Evolutionary conservation across 1,140 invertebrate species (phyloP).

Genomic region (Drosophila tristis): DNA sequence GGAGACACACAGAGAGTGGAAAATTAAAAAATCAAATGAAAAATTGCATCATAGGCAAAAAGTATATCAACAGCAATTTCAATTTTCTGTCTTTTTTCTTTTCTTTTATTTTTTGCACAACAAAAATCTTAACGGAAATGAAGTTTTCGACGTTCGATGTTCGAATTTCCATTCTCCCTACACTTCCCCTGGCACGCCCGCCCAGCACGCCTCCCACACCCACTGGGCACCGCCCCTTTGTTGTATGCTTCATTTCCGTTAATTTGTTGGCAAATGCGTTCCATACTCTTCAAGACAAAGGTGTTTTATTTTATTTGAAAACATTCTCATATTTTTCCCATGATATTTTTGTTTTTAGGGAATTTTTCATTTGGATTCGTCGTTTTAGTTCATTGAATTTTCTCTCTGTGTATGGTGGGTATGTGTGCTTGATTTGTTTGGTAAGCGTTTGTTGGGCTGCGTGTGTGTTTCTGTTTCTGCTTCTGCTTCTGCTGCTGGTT

Average conservation of each 20-base stretch:
- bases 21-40: constrained; percentile 74
- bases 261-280: constrained; percentile 84
- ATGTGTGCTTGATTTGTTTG: constrained; percentile 60
- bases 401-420: constrained; percentile 32
- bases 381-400: constrained; percentile 45
- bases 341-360: constrained; percentile 36
- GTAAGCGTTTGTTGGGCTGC: constrained; percentile 57
- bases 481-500: too few species aligned
- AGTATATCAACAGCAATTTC: constrained; percentile 79
- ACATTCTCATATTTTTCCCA: constrained; percentile 82
- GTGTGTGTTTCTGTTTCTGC: constrained; percentile 53
- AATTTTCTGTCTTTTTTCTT: constrained; percentile 66
- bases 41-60: constrained; percentile 83
- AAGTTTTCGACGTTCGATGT: constrained; percentile 58
- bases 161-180: constrained; percentile 36
- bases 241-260: constrained; percentile 81
- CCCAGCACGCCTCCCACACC: background rate
- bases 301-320: constrained; percentile 77
- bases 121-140: constrained; percentile 84
- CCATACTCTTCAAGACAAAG: constrained; percentile 84
- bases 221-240: constrained; percentile 28
- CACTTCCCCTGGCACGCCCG: constrained; percentile 39
- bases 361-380: constrained; percentile 26
- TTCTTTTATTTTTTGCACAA: constrained; percentile 52
- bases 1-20: constrained; percentile 51